Evolutionary conservation across 53 echinoderm and acorn worm species (phyloP), one percentile per base, ranked within the genome.

Genomic region (Patiria pectinifera): DNA sequence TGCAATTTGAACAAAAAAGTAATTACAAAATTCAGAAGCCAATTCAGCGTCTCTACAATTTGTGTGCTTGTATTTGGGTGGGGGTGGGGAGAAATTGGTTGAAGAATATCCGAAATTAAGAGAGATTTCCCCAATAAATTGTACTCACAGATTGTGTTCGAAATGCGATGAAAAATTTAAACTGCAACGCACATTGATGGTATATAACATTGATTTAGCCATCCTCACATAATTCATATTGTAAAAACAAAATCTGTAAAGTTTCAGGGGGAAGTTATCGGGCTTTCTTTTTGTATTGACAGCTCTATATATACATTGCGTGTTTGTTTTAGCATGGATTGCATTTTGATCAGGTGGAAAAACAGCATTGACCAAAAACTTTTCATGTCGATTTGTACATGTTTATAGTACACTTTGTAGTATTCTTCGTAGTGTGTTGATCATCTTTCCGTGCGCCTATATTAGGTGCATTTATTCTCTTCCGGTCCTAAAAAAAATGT

Each of bases 341-440:
- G 4, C 19, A 22, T 23, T 74, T 74, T 74, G 3, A n/a, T 10
- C 74, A 23, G 10, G 3, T 10, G 18, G 1, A 10, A 35, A 70
- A 74, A 74, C 74, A 74, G 74, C 74, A 23, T 23, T 10, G 24
- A 74, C 74, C 74, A 74, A 74, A 74, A 74, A 74, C 24, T 66
- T 23, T 74, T 74, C 74, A 4, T 16, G 74, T 74, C 4, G 9
- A 24, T 10, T 21, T 74, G 74, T 74, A 74, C 66, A 66, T 16
- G 74, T 74, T n/a, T 15, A 13, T 66, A 66, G 66, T 11, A 15
- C 66, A 16, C 10, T 66, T 66, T 66, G 66, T 66, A 66, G 66
- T 11, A 3, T 11, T 16, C 19, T 66, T 66, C 4, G 66, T 66
- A 66, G 12, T 66, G 66, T 66, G 66, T 13, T 11, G 35, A 35